Evolutionary conservation across 1,140 invertebrate genomes (phyloP).

Genomic region (Procambarus virginalis): DNA sequence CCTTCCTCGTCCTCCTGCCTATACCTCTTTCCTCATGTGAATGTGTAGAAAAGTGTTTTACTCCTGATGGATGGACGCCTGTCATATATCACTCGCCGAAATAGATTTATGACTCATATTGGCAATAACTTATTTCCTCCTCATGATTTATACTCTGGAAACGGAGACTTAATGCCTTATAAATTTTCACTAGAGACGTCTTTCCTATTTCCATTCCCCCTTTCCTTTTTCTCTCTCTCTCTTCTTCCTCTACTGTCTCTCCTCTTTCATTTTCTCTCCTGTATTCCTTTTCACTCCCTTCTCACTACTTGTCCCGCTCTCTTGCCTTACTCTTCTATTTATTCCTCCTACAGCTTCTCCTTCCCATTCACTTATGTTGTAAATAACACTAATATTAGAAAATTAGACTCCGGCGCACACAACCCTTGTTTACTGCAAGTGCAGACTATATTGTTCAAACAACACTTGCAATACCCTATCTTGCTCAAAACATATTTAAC

Average conservation of each 20-base stretch:
- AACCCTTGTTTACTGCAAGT: too few relatives aligned
- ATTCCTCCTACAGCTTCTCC: too few relatives aligned
- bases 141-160: not conserved
- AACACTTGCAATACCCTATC: too few relatives aligned
- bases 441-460: too few relatives aligned
- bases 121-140: not conserved
- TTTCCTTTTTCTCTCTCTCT: not conserved
- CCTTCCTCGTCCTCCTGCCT: not conserved
- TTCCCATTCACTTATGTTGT: too few relatives aligned
- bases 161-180: not conserved
- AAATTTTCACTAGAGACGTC: conserved; percentile 4
- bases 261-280: not conserved
- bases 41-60: not conserved
- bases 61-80: not conserved
- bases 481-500: too few relatives aligned
- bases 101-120: conserved; percentile 6
- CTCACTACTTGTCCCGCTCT: not conserved
- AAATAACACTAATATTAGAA: too few relatives aligned
- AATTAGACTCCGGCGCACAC: too few relatives aligned
- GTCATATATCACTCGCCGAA: not conserved
- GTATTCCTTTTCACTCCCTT: too few relatives aligned
- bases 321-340: not conserved
- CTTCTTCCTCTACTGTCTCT: not conserved
- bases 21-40: not conserved
- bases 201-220: not conserved